phyloP scores from a whole-genome alignment of 2,797 vertebrate genomes.

The Gorsachius magnificus region DNA sequence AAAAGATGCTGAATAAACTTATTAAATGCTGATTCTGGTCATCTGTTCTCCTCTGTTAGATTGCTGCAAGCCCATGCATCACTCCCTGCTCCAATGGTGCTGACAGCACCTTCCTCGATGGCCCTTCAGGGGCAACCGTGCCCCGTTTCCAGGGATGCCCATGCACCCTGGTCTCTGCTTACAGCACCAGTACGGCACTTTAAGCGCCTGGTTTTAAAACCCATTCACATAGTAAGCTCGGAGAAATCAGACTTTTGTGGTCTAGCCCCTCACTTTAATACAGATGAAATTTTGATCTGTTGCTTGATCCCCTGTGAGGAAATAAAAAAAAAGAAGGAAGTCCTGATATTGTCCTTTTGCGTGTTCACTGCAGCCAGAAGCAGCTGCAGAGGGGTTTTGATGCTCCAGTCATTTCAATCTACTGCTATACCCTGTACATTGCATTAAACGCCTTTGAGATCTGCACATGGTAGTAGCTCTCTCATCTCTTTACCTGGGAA shows the following conservation, averaged over 20 bases:
- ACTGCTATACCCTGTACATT: background rate
- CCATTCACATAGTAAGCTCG: background rate
- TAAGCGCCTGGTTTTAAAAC: background rate
- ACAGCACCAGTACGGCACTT: background rate
- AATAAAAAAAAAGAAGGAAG: background rate
- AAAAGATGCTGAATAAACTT: conserved; percentile 50
- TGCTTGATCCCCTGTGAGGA: background rate
- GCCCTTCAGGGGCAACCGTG: background rate
- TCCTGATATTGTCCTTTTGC: background rate
- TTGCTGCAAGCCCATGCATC: background rate
- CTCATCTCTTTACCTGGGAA: background rate
- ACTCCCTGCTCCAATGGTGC: background rate
- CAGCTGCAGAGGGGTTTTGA: background rate
- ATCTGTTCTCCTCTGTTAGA: background rate
- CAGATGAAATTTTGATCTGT: background rate
- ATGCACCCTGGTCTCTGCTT: background rate
- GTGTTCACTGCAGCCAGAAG: background rate
- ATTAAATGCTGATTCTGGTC: conserved; percentile 15
- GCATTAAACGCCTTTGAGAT: background rate
- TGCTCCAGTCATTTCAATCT: background rate
- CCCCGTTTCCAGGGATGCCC: background rate
- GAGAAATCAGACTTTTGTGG: background rate
- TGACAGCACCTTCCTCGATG: background rate
- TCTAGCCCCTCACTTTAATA: background rate
- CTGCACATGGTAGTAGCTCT: background rate